Evolutionary conservation across 2,888 invertebrate genomes (phyloP).

Genomic region (Cryptophagus acutangulus): DNA sequence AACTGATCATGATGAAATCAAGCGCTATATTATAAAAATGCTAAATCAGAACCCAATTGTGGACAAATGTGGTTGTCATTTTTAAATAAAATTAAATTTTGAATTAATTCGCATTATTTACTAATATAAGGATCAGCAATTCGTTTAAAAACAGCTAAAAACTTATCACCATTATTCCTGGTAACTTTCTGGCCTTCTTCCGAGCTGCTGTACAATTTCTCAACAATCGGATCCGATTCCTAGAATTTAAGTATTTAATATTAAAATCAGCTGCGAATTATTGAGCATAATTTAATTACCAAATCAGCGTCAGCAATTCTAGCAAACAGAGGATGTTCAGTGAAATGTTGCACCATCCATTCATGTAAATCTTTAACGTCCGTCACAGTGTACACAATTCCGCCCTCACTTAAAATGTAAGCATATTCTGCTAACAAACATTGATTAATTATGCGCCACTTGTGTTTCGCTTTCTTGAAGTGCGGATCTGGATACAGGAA

Average conservation of each 20-base stretch:
- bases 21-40: too few species aligned
- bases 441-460: conserved; percentile 97
- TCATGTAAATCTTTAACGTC: conserved; percentile 96
- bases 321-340: conserved; percentile 84
- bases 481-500: conserved; percentile 99
- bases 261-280: not conserved
- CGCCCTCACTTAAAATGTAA: conserved; percentile 80
- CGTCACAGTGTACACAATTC: conserved; percentile 91
- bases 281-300: conserved; percentile 50
- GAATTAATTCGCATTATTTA: too few species aligned
- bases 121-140: conserved; percentile 49
- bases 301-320: conserved; percentile 67
- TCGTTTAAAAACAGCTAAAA: conserved; percentile 82
- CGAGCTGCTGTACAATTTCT: conserved; percentile 84
- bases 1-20: too few species aligned
- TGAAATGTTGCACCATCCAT: conserved; percentile 94
- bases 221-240: conserved; percentile 80
- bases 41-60: too few species aligned
- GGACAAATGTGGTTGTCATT: too few species aligned
- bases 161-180: conserved; percentile 90
- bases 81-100: too few species aligned
- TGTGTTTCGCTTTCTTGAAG: conserved; percentile 97
- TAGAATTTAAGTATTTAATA: conserved; percentile 44
- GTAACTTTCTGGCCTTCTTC: conserved; percentile 99
- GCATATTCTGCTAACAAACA: conserved; percentile 95